Conservation (phyloP, 2,113 vertebrate species). For the Misgurnus mizolepis region DNA sequence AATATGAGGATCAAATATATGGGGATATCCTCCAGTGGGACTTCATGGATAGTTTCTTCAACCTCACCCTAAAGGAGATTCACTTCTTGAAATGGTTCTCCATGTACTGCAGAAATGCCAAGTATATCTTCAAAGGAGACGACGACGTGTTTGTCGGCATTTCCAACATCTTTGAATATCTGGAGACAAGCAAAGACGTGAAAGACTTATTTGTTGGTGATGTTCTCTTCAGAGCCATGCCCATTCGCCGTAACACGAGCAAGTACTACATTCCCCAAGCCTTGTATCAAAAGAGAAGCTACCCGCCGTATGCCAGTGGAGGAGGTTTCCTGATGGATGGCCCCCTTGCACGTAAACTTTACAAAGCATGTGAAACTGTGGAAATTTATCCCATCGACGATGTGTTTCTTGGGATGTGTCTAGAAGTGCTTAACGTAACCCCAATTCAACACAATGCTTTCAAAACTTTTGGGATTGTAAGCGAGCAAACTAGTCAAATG, state of each 20-base stretch:
- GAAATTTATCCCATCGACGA: conserved; percentile 95
- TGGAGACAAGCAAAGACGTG: conserved; percentile 70
- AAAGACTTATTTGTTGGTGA: conserved; percentile 88
- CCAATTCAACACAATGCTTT: conserved; percentile 87
- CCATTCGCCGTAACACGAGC: conserved; percentile 86
- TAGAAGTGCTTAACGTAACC: conserved; percentile 84
- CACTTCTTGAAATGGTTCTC: no score
- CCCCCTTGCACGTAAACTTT: conserved; percentile 78
- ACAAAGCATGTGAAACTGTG: conserved; percentile 76
- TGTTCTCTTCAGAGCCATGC: conserved; percentile 84
- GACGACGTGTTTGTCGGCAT: conserved; percentile 92
- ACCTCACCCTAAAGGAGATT: conserved; percentile 83
- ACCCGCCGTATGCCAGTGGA: conserved; percentile 92
- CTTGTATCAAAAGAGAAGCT: conserved; percentile 83
- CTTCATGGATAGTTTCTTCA: no score
- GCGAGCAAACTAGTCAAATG: conserved; percentile 87
- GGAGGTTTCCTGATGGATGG: conserved; percentile 93
- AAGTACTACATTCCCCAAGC: conserved; percentile 90
- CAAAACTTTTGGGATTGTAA: conserved; percentile 94
- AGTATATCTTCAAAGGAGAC: conserved; percentile 90
- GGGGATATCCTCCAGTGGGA: no score
- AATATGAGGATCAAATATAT: no score
- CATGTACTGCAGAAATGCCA: conserved; percentile 55
- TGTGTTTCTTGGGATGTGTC: conserved; percentile 62
- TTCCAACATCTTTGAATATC: conserved; percentile 87